Evolutionary conservation across 2,113 vertebrate species (phyloP).

Genomic region (Brachypteracias leptosomus): DNA sequence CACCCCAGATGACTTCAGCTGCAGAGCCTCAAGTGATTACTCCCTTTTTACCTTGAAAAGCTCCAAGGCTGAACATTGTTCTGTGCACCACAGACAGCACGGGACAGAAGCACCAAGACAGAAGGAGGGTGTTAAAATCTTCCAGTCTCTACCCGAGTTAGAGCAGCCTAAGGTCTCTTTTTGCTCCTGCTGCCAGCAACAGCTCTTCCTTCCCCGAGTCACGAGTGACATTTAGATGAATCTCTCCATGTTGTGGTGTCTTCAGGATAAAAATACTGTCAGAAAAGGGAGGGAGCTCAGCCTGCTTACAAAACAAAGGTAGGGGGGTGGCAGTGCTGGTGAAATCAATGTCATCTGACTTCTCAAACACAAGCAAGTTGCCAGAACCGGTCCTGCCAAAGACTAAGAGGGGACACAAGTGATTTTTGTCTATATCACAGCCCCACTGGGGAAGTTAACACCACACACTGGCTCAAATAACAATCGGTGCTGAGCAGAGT

Average conservation of each 20-base stretch:
- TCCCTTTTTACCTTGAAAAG: not conserved
- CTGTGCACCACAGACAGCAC: accelerated
- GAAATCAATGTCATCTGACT: not conserved
- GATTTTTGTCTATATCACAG: not conserved
- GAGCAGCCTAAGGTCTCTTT: not conserved
- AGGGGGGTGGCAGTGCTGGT: not conserved
- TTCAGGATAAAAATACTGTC: not conserved
- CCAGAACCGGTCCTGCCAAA: not conserved
- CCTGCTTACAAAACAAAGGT: not conserved
- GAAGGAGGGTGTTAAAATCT: not conserved
- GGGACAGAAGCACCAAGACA: not conserved
- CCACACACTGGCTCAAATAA: not conserved
- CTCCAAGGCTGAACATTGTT: not conserved
- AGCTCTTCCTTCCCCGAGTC: not conserved
- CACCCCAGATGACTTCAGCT: not conserved
- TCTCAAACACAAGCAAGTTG: not conserved
- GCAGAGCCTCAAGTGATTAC: not conserved
- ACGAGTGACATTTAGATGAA: not conserved
- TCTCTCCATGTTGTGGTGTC: not conserved
- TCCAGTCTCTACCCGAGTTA: not conserved
- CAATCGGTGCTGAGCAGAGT: not conserved
- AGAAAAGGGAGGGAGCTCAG: not conserved
- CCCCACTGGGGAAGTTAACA: not conserved
- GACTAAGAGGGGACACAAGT: not conserved
- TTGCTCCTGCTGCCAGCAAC: not conserved